Conservation (phyloP, 2,888 invertebrate species). For the Galeopsomyia nigrocyanea region DNA sequence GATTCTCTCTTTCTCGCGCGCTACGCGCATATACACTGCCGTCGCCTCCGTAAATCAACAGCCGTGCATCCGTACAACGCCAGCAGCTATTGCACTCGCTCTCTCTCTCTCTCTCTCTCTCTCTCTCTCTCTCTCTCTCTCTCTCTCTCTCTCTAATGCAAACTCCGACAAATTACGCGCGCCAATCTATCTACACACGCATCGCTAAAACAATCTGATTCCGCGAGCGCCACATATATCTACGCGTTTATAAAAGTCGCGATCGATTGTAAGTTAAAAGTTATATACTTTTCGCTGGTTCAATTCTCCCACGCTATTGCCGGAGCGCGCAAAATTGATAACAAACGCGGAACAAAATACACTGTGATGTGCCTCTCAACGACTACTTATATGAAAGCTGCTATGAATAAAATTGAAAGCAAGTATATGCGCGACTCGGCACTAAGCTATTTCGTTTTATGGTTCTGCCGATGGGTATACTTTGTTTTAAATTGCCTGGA, state of each 20-base stretch:
- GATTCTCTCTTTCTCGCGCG: constrained; percentile 51
- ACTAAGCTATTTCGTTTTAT: constrained; percentile 5
- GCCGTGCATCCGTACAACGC: constrained; percentile 10
- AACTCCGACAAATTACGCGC: constrained; percentile 35
- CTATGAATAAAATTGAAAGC: constrained; percentile 1
- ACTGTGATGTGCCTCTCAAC: too few species aligned
- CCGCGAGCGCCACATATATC: too few species aligned
- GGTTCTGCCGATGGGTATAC: constrained; percentile 5
- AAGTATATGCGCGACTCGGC: constrained; percentile 1
- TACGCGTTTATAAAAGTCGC: too few species aligned
- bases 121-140: too few species aligned
- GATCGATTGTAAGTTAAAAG: too few species aligned
- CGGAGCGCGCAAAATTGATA: too few species aligned
- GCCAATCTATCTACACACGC: neutral
- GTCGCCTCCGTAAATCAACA: constrained; percentile 50
- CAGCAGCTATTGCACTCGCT: neutral
- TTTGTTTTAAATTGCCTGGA: constrained; percentile 29
- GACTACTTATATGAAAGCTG: neutral
- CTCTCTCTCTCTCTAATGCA: constrained; percentile 2
- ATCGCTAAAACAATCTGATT: too few species aligned
- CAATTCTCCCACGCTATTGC: too few species aligned
- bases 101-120: too few species aligned
- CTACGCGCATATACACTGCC: constrained; percentile 44
- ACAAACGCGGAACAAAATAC: too few species aligned
- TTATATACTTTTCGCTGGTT: too few species aligned